Conservation (phyloP, 2,888 invertebrate genomes). For the Ecliptopera silaceata region DNA sequence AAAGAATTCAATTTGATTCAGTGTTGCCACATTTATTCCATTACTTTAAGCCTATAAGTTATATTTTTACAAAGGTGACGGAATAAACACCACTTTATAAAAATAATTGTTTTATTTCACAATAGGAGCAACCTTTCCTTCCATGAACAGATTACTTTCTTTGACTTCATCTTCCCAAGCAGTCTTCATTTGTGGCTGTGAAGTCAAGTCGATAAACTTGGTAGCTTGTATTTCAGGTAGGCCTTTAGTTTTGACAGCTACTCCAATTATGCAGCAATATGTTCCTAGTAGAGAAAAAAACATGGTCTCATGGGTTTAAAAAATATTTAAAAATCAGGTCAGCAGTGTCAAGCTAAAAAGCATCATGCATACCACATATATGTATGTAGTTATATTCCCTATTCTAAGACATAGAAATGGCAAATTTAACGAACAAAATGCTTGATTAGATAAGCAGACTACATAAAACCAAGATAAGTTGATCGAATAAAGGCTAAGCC, state of each 20-base stretch:
- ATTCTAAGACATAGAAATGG: too few species aligned
- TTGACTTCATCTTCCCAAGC: slow-evolving; percentile 71
- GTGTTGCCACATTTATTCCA: slow-evolving; percentile 43
- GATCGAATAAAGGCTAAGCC: too few species aligned
- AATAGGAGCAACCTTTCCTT: slow-evolving; percentile 58
- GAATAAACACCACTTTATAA: slow-evolving; percentile 50
- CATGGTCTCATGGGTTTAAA: neutral
- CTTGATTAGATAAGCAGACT: too few species aligned
- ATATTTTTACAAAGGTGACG: slow-evolving; percentile 50
- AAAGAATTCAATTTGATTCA: slow-evolving; percentile 3
- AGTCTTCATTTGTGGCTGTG: slow-evolving; percentile 60
- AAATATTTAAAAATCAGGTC: too few species aligned
- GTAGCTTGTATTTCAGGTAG: slow-evolving; percentile 70
- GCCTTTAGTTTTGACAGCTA: slow-evolving; percentile 65
- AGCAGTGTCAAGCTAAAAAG: too few species aligned
- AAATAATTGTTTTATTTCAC: slow-evolving; percentile 40
- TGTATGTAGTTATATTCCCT: too few species aligned
- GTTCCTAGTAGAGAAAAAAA: slow-evolving; percentile 52
- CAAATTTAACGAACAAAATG: too few species aligned
- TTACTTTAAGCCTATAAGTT: slow-evolving; percentile 42
- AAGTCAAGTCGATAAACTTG: slow-evolving; percentile 66
- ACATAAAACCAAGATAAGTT: too few species aligned
- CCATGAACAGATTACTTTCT: slow-evolving; percentile 61
- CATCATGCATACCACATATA: too few species aligned
- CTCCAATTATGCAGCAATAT: slow-evolving; percentile 74